Evolutionary conservation across 2,888 invertebrate genomes (phyloP).

Genomic region (Sphaerophoria rueppellii): DNA sequence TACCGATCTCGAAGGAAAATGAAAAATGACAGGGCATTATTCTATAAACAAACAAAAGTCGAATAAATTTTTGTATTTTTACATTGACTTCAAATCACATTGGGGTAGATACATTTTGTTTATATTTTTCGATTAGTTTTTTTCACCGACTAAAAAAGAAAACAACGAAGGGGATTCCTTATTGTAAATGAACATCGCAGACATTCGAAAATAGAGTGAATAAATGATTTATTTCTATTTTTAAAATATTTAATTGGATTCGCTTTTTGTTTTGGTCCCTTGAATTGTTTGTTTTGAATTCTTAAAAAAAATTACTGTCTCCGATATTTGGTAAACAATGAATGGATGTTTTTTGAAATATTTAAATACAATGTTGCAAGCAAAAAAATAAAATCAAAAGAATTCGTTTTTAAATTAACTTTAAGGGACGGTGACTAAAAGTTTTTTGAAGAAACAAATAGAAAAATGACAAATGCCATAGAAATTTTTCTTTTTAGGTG

Average conservation of each 20-base stretch:
- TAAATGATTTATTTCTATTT: slow-evolving; percentile 26
- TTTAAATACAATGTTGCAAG: slow-evolving; percentile 54
- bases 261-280: slow-evolving; percentile 19
- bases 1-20: not conserved
- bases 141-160: not conserved
- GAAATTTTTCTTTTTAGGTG: slow-evolving; percentile 29
- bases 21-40: slow-evolving; percentile 5
- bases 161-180: slow-evolving; percentile 36
- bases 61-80: slow-evolving; percentile 16
- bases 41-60: slow-evolving; percentile 43
- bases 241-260: slow-evolving; percentile 50
- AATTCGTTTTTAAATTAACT: slow-evolving; percentile 15
- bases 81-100: not conserved
- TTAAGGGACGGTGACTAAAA: slow-evolving; percentile 6
- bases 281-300: slow-evolving; percentile 6
- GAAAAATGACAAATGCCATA: slow-evolving; percentile 33
- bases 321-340: slow-evolving; percentile 55
- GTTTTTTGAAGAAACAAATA: slow-evolving; percentile 11
- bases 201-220: not conserved
- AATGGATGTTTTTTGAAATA: slow-evolving; percentile 16
- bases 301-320: slow-evolving; percentile 51
- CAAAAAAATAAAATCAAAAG: slow-evolving; percentile 13
- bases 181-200: slow-evolving; percentile 3
- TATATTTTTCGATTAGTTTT: slow-evolving; percentile 5
- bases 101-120: slow-evolving; percentile 37